Conservation (phyloP, 2,113 vertebrate genomes). For the Aphyosemion australe region DNA sequence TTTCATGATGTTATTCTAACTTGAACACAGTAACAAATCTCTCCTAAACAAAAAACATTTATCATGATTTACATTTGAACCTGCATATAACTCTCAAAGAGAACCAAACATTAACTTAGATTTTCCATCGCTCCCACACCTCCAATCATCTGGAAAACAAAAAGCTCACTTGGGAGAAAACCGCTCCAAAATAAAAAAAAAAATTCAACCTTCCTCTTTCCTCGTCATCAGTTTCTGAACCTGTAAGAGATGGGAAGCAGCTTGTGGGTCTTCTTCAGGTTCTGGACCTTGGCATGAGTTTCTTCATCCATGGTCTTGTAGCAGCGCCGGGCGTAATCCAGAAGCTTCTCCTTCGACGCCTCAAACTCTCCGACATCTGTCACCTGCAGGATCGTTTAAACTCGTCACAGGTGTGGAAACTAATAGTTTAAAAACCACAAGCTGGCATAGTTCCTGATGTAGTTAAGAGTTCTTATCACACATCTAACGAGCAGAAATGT, state of each 20-base stretch:
- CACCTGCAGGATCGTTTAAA: slow-evolving; percentile 52
- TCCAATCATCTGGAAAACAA: not conserved
- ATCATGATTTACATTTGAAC: not conserved
- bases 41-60: not conserved
- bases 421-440: not conserved
- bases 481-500: no score
- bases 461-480: no score
- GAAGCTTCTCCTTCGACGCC: slow-evolving; percentile 87
- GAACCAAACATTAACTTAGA: not conserved
- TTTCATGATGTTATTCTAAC: not conserved
- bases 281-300: slow-evolving; percentile 85
- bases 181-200: no score
- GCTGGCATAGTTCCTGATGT: no score
- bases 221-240: slow-evolving; percentile 79
- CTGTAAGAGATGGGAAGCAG: slow-evolving; percentile 90
- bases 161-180: not conserved
- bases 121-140: no score
- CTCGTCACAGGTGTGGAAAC: not conserved
- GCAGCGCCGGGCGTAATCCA: slow-evolving; percentile 89
- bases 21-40: not conserved
- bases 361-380: slow-evolving; percentile 88
- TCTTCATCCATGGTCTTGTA: slow-evolving; percentile 87
- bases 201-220: no score
- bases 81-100: not conserved
- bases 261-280: slow-evolving; percentile 88